Conservation (phyloP, 1,140 invertebrate genomes). For the Pogonomyrmex californicus region DNA sequence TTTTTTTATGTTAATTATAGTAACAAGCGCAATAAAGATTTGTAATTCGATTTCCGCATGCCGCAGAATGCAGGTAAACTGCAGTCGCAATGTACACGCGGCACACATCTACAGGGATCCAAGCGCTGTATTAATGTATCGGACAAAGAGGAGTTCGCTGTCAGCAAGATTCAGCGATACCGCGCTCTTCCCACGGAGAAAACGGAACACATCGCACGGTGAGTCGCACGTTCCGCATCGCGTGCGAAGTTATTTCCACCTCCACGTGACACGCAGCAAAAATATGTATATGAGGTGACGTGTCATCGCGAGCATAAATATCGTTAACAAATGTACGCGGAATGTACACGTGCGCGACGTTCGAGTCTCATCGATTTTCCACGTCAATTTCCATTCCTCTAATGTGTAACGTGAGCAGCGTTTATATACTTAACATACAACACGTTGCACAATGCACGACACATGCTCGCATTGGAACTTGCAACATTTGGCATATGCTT, state of each 20-base stretch:
- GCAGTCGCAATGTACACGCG: constrained; percentile 85
- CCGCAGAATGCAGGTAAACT: constrained; percentile 88
- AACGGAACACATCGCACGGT: constrained; percentile 80
- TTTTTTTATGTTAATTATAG: too few species aligned
- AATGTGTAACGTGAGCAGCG: background rate
- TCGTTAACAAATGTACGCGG: background rate
- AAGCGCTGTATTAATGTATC: constrained; percentile 73
- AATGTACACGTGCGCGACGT: background rate
- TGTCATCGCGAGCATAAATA: constrained; percentile 21
- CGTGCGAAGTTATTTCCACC: constrained; percentile 4
- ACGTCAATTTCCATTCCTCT: background rate
- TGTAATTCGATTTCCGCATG: background rate
- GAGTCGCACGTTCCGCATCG: constrained; percentile 40
- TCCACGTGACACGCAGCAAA: background rate
- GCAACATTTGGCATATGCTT: constrained; percentile 56
- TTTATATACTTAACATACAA: constrained; percentile 28
- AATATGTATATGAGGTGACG: background rate
- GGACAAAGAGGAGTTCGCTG: constrained; percentile 82
- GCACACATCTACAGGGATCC: constrained; percentile 87
- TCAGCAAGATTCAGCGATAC: constrained; percentile 84
- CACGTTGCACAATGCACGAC: background rate
- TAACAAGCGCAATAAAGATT: background rate
- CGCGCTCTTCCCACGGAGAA: constrained; percentile 82
- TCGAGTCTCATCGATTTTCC: constrained; percentile 32
- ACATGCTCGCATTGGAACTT: background rate